phyloP scores from a whole-genome alignment of 2,888 invertebrate genomes.

The Axea sp. region DNA sequence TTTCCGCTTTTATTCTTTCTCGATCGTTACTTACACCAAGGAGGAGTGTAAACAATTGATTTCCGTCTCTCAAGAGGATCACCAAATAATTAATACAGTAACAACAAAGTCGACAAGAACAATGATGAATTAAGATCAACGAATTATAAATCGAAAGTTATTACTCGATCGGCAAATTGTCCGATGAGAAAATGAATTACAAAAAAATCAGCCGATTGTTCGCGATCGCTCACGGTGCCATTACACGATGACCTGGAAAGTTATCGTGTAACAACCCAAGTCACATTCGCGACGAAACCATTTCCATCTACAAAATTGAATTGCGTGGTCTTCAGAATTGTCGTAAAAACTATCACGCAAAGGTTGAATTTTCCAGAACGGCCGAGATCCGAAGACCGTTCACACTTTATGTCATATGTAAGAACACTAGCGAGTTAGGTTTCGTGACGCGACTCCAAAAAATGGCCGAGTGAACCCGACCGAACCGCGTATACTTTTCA shows the following conservation, averaged over 20 bases:
- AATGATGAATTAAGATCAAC: conserved; percentile 73
- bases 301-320: conserved; percentile 34
- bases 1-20: conserved; percentile 17
- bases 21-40: conserved; percentile 53
- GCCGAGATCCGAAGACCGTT: conserved; percentile 23
- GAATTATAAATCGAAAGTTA: conserved; percentile 64
- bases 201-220: too few species aligned
- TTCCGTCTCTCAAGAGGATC: conserved; percentile 74
- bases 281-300: conserved; percentile 15
- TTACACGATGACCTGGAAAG: too few species aligned
- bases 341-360: conserved; percentile 43
- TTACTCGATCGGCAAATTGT: conserved; percentile 54
- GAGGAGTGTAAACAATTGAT: conserved; percentile 74
- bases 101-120: conserved; percentile 71
- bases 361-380: conserved; percentile 38
- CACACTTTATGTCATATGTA: conserved; percentile 34
- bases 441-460: conserved; percentile 58
- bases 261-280: too few species aligned
- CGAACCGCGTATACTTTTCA: conserved; percentile 63
- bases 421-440: conserved; percentile 24
- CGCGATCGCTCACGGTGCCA: too few species aligned
- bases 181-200: conserved; percentile 16
- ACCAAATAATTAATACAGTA: conserved; percentile 74
- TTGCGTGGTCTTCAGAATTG: conserved; percentile 16
- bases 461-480: conserved; percentile 49